These are phyloP conservation scores for Xiphophorus hellerii DNA, from an alignment of 2,113 vertebrate genomes.

Conservation along the genomic window DNA sequence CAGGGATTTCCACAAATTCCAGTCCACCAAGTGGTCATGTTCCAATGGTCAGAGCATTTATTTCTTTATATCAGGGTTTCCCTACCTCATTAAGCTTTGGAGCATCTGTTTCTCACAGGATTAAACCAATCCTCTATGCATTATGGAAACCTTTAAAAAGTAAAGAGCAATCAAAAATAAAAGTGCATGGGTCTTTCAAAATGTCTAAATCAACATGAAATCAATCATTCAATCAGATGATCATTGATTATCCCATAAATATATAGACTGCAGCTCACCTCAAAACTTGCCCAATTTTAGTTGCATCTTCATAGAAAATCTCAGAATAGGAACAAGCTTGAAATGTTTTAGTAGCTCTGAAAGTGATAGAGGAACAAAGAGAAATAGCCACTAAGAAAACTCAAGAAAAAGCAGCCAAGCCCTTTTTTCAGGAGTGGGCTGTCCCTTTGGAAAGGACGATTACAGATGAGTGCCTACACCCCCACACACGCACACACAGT, in stretches of 20 bases:
- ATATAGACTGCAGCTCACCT: background rate
- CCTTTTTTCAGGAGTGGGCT: conserved; percentile 45
- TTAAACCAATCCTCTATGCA: conserved; percentile 23
- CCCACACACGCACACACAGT: conserved; percentile 6
- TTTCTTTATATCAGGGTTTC: conserved; percentile 3
- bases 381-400: background rate
- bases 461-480: conserved; percentile 39
- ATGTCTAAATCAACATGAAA: background rate
- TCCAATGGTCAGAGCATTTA: conserved; percentile 1
- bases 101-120: background rate
- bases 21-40: conserved; percentile 9
- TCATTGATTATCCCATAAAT: background rate
- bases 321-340: too few relatives aligned
- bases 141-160: background rate
- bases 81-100: conserved; percentile 1
- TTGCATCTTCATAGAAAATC: background rate
- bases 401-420: conserved; percentile 28
- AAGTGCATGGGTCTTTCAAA: background rate
- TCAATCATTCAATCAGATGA: background rate
- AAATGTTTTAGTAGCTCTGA: background rate
- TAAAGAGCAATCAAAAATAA: background rate
- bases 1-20: background rate
- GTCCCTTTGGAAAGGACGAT: conserved; percentile 61
- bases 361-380: background rate
- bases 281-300: conserved; percentile 15